These are phyloP conservation scores for Strix aluco DNA, from an alignment of 2,113 vertebrate genomes.

Conservation along the genomic window DNA sequence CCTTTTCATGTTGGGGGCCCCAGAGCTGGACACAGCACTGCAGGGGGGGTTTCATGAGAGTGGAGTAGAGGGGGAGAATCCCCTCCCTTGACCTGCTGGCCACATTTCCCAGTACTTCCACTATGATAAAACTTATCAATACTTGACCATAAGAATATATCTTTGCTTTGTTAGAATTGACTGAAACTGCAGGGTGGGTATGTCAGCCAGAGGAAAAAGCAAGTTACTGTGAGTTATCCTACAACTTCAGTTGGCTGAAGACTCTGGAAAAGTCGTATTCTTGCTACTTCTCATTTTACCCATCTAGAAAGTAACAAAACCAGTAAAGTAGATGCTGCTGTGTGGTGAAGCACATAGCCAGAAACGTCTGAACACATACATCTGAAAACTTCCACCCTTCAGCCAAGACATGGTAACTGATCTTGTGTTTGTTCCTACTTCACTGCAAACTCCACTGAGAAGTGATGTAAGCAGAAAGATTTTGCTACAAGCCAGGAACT, in stretches of 20 bases:
- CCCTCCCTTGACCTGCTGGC: too few species aligned
- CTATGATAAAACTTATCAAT: not conserved
- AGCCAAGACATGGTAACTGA: not conserved
- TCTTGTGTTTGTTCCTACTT: conserved; percentile 1
- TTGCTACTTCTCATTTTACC: not conserved
- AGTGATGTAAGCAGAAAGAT: not conserved
- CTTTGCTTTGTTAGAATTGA: not conserved
- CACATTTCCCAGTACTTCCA: not conserved
- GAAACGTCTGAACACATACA: not conserved
- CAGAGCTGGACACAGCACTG: too few species aligned
- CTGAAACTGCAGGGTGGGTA: not conserved
- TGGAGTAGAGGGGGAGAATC: too few species aligned
- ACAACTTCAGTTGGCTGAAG: not conserved
- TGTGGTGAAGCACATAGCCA: not conserved
- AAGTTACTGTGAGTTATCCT: not conserved
- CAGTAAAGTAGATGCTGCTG: not conserved
- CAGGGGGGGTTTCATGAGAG: too few species aligned
- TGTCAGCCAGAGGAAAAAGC: not conserved
- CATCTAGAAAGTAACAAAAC: not conserved
- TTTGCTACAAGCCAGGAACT: conserved; percentile 23
- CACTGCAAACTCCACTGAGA: not conserved
- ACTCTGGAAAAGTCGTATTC: not conserved
- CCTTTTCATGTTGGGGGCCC: too few species aligned
- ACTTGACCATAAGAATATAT: not conserved
- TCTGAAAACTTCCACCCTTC: not conserved